Evolutionary conservation across 2,888 invertebrate genomes (phyloP), one percentile per base, ranked within the genome.

Genomic region (Apomyelois bistriatella): DNA sequence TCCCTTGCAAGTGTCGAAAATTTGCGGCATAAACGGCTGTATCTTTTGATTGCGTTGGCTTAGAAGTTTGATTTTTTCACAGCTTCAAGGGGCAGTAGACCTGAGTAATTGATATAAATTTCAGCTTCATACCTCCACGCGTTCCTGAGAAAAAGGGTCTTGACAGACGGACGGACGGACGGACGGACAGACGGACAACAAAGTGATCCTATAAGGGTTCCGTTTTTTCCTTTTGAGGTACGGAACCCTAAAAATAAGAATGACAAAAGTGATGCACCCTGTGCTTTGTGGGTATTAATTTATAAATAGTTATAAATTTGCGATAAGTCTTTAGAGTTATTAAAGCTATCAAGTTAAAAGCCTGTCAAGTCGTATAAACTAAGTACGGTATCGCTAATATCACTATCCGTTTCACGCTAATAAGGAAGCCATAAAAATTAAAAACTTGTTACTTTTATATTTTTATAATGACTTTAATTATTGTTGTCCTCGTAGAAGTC

Each of bases 391-490:
- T 37, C 13, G n/a, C 37, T 22, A 12, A 43, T 22, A 5, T 22
- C 30, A 10, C 40, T 22, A 32, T 12, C 41, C 22, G 43, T 5
- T 35, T 30, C 12, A 47, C 43, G 17, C 42, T 38, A 46, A 46
- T 46, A 46, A 38, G 42, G 43, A 36, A 38, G 46, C 22, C n/a
- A 47, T 38, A 47, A 52, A 46, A 52, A 30, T 52, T 15, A 30
- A 37, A 47, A 48, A 22, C 48, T 37, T 48, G 48, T 37, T 17
- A 48, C 12, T 16, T 48, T 37, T 48, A 48, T 28, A 7, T 37
- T 36, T 37, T 8, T n/a, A 48, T 48, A 36, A 37, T 22, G 22
- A 37, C 48, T 12, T 48, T 22, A 48, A 48, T 48, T 22, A 35
- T 46, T 36, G 36, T 37, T 32, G 30, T 43, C 28, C 43, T 43